Evolutionary conservation across 1,140 invertebrate species (phyloP).

Genomic region (Drosophila carrolli): DNA sequence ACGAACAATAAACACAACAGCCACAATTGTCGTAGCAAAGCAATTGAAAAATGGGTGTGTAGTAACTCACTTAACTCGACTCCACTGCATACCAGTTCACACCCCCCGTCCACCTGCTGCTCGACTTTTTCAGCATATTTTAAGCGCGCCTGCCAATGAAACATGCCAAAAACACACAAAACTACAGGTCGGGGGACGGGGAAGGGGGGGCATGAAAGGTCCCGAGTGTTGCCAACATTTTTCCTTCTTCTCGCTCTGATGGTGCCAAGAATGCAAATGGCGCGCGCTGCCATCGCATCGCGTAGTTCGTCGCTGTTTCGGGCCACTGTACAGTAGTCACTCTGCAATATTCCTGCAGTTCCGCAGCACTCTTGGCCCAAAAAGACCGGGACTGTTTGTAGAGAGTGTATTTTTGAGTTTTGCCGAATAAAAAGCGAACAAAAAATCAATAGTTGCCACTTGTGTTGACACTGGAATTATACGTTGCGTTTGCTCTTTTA

Average conservation of each 20-base stretch:
- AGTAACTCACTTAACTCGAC: conserved; percentile 19
- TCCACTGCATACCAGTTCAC: neutral
- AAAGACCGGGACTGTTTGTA: conserved; percentile 2
- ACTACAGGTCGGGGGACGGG: conserved; percentile 36
- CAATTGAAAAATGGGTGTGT: conserved; percentile 65
- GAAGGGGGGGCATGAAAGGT: conserved; percentile 15
- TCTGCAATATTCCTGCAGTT: neutral
- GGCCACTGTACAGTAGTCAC: conserved; percentile 49
- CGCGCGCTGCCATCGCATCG: conserved; percentile 51
- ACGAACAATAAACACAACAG: conserved; percentile 58
- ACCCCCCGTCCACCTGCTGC: conserved; percentile 59
- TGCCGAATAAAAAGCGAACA: conserved; percentile 12
- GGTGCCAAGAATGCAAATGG: conserved; percentile 75
- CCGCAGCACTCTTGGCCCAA: neutral
- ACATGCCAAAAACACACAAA: conserved; percentile 70
- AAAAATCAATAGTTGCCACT: conserved; percentile 61
- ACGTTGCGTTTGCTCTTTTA: conserved; percentile 28
- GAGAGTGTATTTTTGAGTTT: conserved; percentile 6
- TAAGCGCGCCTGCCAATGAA: conserved; percentile 73
- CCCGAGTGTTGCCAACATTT: conserved; percentile 59
- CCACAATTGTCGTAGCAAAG: conserved; percentile 34
- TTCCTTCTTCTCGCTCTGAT: conserved; percentile 14
- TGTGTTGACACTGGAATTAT: conserved; percentile 56
- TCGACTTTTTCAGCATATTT: conserved; percentile 65
- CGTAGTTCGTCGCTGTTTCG: conserved; percentile 32